Percentiles rank a stretch among this genome's conserved stretches.
Evolutionary conservation across 2,113 vertebrate genomes (phyloP).

Genomic region (Mellivora capensis): DNA sequence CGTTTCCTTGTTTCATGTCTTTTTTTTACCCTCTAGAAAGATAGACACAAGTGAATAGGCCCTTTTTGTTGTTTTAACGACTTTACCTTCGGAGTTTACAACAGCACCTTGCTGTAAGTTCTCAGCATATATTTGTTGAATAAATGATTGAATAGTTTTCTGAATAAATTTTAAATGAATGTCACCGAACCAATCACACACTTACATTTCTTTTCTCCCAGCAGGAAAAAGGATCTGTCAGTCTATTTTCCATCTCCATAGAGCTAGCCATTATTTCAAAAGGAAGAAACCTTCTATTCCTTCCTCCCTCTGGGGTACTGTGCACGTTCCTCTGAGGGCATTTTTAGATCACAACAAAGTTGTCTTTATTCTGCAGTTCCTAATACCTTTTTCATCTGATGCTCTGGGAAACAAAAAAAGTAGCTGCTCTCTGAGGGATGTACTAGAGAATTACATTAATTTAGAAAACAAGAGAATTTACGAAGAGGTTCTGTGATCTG

Average conservation of each 20-base stretch:
- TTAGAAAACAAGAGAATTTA: slow-evolving; percentile 49
- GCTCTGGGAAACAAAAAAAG: slow-evolving; percentile 26
- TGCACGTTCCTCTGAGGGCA: background rate
- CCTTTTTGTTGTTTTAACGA: background rate
- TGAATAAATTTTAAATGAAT: slow-evolving; percentile 1
- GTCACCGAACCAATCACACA: background rate
- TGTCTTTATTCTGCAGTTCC: slow-evolving; percentile 34
- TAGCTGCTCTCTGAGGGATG: background rate
- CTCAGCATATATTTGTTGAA: background rate
- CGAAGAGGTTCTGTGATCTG: background rate
- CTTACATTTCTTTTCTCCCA: background rate
- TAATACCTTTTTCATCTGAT: slow-evolving; percentile 27
- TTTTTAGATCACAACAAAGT: slow-evolving; percentile 50
- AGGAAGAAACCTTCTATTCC: background rate
- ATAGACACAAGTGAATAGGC: background rate
- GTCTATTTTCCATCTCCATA: background rate
- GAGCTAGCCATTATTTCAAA: background rate
- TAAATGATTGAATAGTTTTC: background rate
- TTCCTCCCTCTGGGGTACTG: background rate
- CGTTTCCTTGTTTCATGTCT: background rate
- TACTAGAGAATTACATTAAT: slow-evolving; percentile 42
- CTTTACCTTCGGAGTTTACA: background rate
- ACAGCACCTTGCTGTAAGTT: background rate
- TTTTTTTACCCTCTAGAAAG: background rate
- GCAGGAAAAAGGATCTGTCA: background rate